A percentile compares a stretch with the other conserved stretches of the same genome.
Evolutionary conservation across 2,888 invertebrate species (phyloP).

Genomic region (Theretra japonica): DNA sequence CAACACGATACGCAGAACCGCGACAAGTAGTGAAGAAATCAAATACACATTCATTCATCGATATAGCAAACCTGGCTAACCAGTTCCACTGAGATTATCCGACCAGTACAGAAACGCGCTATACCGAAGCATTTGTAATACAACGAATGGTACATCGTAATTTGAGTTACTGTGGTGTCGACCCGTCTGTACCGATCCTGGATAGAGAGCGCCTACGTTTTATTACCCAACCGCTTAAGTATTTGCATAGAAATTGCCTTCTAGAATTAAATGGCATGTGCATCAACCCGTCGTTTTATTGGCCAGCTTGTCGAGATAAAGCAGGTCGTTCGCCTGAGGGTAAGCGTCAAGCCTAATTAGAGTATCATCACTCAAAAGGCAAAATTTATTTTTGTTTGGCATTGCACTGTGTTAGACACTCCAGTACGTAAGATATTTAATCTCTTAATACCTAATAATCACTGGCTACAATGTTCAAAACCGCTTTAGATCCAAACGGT

Average conservation of each 20-base stretch:
- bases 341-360: too few relatives aligned
- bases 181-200: not conserved
- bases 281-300: too few relatives aligned
- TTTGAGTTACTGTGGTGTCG: constrained; percentile 22
- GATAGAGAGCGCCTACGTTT: not conserved
- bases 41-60: constrained; percentile 35
- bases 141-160: constrained; percentile 59
- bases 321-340: too few relatives aligned
- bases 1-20: constrained; percentile 10
- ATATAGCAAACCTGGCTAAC: constrained; percentile 49
- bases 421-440: too few relatives aligned
- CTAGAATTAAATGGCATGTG: too few relatives aligned
- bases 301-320: too few relatives aligned
- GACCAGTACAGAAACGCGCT: constrained; percentile 46
- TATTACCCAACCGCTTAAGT: not conserved
- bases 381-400: too few relatives aligned
- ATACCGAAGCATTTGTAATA: constrained; percentile 57
- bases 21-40: constrained; percentile 15
- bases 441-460: too few relatives aligned
- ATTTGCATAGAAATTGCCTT: not conserved
- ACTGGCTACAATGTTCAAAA: too few relatives aligned
- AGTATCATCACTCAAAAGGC: too few relatives aligned
- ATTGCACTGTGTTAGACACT: too few relatives aligned
- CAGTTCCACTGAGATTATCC: constrained; percentile 55
- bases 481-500: too few relatives aligned